phyloP scores from a whole-genome alignment of 2,113 vertebrate genomes.

The Erythrocebus patas region DNA sequence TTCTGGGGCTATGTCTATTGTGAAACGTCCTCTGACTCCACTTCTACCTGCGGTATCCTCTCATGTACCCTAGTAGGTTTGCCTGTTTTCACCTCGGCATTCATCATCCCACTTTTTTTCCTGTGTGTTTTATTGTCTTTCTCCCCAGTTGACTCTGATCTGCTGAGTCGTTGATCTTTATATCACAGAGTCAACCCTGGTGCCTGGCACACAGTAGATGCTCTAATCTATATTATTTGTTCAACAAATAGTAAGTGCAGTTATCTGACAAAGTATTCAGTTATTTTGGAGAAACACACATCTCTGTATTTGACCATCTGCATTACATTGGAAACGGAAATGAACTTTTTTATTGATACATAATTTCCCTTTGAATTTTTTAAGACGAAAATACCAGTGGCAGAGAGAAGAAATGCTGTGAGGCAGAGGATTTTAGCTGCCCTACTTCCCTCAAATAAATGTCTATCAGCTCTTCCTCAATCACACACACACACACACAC shows the following conservation, averaged over 20 bases:
- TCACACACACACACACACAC: background rate
- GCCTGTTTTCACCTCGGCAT: background rate
- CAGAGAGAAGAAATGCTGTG: background rate
- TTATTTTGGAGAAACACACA: background rate
- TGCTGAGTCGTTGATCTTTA: background rate
- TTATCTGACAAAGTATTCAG: background rate
- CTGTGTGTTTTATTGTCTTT: background rate
- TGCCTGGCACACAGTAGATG: background rate
- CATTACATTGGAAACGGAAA: background rate
- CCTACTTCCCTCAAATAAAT: background rate
- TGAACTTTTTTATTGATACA: background rate
- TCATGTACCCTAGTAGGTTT: background rate
- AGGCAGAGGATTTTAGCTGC: background rate
- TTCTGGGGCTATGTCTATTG: background rate
- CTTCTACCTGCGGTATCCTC: rapidly evolving
- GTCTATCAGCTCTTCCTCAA: background rate
- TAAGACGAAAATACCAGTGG: background rate
- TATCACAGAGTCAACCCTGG: background rate
- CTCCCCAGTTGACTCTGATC: background rate
- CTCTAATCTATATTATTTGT: background rate
- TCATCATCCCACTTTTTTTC: background rate
- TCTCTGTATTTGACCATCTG: background rate
- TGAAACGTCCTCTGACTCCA: background rate
- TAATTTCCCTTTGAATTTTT: background rate
- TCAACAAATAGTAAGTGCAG: background rate